A percentile compares a stretch with the other conserved stretches of the same genome.
These are phyloP conservation scores for Chrysomela aeneicollis DNA, from an alignment of 2,888 invertebrate genomes.

Conservation along the genomic window DNA sequence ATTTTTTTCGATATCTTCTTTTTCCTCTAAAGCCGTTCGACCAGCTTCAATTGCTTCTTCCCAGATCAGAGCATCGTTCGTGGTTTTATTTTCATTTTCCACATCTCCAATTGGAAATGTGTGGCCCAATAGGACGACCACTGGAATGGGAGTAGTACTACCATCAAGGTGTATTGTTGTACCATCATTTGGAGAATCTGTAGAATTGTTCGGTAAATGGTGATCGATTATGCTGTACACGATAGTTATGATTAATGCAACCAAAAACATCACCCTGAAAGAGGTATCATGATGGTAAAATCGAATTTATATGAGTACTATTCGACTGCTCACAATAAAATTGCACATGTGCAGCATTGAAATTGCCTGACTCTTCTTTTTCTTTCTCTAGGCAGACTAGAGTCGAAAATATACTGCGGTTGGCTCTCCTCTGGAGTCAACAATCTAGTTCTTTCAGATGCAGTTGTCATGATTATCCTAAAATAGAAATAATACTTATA, in stretches of 20 bases:
- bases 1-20: conserved; percentile 65
- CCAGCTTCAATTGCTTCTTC: conserved; percentile 53
- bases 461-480: conserved; percentile 36
- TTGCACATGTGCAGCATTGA: conserved; percentile 76
- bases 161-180: not conserved
- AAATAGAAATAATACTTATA: not conserved
- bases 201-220: conserved; percentile 28
- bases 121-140: conserved; percentile 39
- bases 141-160: conserved; percentile 14
- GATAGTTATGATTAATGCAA: conserved; percentile 42
- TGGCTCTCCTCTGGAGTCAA: conserved; percentile 54
- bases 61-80: conserved; percentile 35
- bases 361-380: conserved; percentile 67
- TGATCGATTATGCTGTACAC: conserved; percentile 39
- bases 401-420: conserved; percentile 65
- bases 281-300: not conserved
- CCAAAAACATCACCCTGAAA: conserved; percentile 47
- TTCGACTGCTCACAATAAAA: conserved; percentile 70
- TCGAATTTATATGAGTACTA: not conserved
- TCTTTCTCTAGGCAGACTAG: conserved; percentile 63
- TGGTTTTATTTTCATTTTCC: conserved; percentile 24
- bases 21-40: conserved; percentile 66
- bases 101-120: conserved; percentile 44
- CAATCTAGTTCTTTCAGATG: conserved; percentile 65
- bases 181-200: conserved; percentile 25